Evolutionary conservation across 2,888 invertebrate species (phyloP), one percentile per base, ranked within the genome.

Genomic region (Cephus rjabovi): DNA sequence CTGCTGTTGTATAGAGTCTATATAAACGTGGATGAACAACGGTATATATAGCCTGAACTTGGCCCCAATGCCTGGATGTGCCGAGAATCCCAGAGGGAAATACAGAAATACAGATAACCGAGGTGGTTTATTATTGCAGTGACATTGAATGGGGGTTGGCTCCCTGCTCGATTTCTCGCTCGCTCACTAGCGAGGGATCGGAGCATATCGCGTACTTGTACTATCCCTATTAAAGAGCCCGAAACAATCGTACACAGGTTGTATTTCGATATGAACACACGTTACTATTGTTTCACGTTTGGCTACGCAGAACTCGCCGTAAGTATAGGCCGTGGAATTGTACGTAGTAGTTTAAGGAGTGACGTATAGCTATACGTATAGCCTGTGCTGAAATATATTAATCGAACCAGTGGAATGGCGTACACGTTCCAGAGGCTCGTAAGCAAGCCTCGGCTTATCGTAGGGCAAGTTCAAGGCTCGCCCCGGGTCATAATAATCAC

Each of bases 391-490:
- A 56, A 56, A 56, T 56, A 23, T 56, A 56, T 56, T 56, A 56
- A 56, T 56, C 56, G 56, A 56, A 56, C 23, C 56, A 56, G 23
- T 56, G 56, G 56, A 56, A 56, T 23, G 23, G 56, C 56, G 23
- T 23, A 56, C 23, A 23, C 56, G 56, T 56, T 9, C 23, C 56
- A 56, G 23, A 56, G 56, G 56, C 56, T 56, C 56, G 56, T 56
- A 56, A 56, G 56, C 56, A 56, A 31, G 71, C 71, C 71, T 71
- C 71, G 71, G 86, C 87, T 90, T 90, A 90, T 89, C 90, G 88
- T 89, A 88, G 90, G 87, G 87, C 90, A 91, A 91, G 91, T 91
- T 91, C 91, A 91, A 91, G 91, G 91, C 89, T 89, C 87, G 87
- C 86, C 86, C 86, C 88, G 90, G 90, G 89, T 90, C 90, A 88